A percentile compares a stretch with the other conserved stretches of the same genome.
Conservation (phyloP, 2,888 invertebrate genomes). For the Tetramorium bicarinatum region DNA sequence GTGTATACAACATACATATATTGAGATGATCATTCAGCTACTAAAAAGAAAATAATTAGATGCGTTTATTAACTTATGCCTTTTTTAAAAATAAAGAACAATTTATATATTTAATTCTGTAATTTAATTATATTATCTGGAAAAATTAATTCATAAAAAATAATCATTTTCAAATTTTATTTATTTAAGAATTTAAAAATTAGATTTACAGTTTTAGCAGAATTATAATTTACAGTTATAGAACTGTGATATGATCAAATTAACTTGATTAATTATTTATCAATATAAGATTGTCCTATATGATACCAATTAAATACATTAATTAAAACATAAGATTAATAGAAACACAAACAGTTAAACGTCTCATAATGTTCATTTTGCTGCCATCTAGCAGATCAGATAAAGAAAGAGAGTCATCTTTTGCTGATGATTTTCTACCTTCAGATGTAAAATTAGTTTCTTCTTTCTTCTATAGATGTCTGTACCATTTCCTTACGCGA, state of each 20-base stretch:
- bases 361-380: background rate
- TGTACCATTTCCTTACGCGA: constrained; percentile 1
- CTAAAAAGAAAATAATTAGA: background rate
- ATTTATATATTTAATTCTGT: background rate
- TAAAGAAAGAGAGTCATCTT: background rate
- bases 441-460: constrained; percentile 30
- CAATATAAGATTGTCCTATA: background rate
- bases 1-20: background rate
- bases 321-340: background rate
- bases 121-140: background rate
- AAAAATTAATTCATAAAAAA: background rate
- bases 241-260: background rate
- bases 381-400: background rate
- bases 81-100: background rate
- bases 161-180: background rate
- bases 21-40: background rate
- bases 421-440: constrained; percentile 18
- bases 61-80: background rate
- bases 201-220: background rate
- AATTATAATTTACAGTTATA: constrained; percentile 4
- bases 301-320: constrained; percentile 8
- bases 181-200: background rate
- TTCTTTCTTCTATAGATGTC: constrained; percentile 48
- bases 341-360: background rate
- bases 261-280: background rate